phyloP scores from a whole-genome alignment of 2,888 invertebrate genomes.

The Ectemnius lituratus region DNA sequence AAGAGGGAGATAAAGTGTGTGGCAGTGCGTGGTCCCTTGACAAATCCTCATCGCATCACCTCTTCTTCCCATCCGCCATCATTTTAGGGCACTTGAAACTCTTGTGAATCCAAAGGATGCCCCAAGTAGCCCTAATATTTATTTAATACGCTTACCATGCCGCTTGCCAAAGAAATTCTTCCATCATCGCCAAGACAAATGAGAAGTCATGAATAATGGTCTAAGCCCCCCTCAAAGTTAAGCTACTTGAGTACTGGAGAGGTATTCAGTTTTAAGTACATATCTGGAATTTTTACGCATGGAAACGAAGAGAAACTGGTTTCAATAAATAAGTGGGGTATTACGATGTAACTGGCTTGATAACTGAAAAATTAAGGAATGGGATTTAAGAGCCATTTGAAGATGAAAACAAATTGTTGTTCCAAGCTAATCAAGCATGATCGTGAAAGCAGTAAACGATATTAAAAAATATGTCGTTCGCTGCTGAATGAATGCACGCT shows the following conservation, averaged over 20 bases:
- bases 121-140: slow-evolving; percentile 35
- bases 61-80: slow-evolving; percentile 16
- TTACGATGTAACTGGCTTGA: too few species aligned
- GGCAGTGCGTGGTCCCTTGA: slow-evolving; percentile 45
- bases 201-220: slow-evolving; percentile 14
- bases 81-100: slow-evolving; percentile 21
- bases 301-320: too few species aligned
- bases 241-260: neutral
- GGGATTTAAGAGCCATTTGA: too few species aligned
- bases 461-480: too few species aligned
- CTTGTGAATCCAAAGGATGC: slow-evolving; percentile 7
- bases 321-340: too few species aligned
- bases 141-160: slow-evolving; percentile 22
- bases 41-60: slow-evolving; percentile 25
- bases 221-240: neutral
- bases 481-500: too few species aligned
- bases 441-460: too few species aligned
- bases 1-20: slow-evolving; percentile 67
- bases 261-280: too few species aligned
- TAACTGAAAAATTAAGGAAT: too few species aligned
- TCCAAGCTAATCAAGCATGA: too few species aligned
- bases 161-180: slow-evolving; percentile 8
- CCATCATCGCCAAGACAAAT: slow-evolving; percentile 14
- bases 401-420: too few species aligned
- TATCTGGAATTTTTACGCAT: too few species aligned